phyloP scores from a whole-genome alignment of 2,113 vertebrate genomes.

The Rutilus rutilus region DNA sequence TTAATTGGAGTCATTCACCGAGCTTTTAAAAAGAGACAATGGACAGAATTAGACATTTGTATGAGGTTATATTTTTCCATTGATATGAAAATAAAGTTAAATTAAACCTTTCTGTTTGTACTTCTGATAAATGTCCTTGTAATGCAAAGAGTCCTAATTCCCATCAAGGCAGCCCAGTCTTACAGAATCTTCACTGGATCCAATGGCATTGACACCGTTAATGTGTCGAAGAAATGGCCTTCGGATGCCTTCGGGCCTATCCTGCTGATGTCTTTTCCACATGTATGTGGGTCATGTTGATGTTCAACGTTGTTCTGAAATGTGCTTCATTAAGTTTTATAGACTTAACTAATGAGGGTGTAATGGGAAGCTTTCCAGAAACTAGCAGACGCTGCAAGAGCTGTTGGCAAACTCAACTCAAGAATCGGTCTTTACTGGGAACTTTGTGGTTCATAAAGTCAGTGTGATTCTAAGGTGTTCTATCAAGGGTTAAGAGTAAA shows the following conservation, averaged over 20 bases:
- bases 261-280: neutral
- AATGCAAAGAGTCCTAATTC: neutral
- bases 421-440: neutral
- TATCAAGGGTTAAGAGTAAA: neutral
- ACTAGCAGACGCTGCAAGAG: neutral
- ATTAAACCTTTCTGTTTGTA: constrained; percentile 83
- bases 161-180: no score
- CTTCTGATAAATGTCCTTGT: neutral
- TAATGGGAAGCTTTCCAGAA: neutral
- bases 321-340: neutral
- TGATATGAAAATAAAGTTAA: constrained; percentile 94
- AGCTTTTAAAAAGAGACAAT: constrained; percentile 64
- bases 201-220: neutral
- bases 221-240: neutral
- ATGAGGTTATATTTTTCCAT: constrained; percentile 99
- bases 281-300: neutral
- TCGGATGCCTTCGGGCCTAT: neutral
- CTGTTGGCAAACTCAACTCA: neutral
- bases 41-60: constrained; percentile 87
- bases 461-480: neutral
- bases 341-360: neutral
- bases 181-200: neutral
- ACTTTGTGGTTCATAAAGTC: neutral
- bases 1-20: constrained; percentile 74
- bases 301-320: neutral